A percentile compares a stretch with the other conserved stretches of the same genome.
Evolutionary conservation across 2,888 invertebrate genomes (phyloP).

Genomic region (Rosalia funebris): DNA sequence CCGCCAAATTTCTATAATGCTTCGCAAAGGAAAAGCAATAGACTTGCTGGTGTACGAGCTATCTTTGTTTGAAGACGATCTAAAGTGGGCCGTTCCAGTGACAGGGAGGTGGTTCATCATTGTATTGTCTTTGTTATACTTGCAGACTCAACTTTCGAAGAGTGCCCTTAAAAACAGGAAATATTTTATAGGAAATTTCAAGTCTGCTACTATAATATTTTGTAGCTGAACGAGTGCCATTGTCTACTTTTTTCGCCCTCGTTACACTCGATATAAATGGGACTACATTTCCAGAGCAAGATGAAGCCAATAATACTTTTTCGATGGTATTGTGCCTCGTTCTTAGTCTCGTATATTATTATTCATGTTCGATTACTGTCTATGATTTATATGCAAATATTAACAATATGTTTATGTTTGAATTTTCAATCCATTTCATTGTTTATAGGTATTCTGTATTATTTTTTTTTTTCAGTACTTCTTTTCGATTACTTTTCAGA

Average conservation of each 20-base stretch:
- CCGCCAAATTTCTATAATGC: conserved; percentile 26
- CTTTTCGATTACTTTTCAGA: too few relatives aligned
- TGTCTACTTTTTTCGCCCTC: background rate
- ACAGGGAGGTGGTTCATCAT: conserved; percentile 42
- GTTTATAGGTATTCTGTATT: too few relatives aligned
- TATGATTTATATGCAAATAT: too few relatives aligned
- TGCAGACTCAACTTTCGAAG: conserved; percentile 40
- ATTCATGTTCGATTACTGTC: too few relatives aligned
- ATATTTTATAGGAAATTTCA: conserved; percentile 36
- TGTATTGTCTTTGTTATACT: conserved; percentile 35
- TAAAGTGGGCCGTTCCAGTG: conserved; percentile 34
- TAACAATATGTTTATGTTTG: too few relatives aligned
- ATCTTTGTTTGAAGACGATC: conserved; percentile 39
- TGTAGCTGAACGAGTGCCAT: background rate
- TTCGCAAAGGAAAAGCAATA: conserved; percentile 23
- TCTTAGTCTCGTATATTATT: too few relatives aligned
- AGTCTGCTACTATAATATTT: conserved; percentile 31
- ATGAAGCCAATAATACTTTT: too few relatives aligned
- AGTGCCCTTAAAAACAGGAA: conserved; percentile 37
- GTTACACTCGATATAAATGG: background rate
- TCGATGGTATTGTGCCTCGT: too few relatives aligned
- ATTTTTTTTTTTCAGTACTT: too few relatives aligned
- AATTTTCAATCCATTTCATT: too few relatives aligned
- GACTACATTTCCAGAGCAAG: too few relatives aligned
- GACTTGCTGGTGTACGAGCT: conserved; percentile 30